Conservation (phyloP, 2,113 vertebrate species). For the Ciconia stormi region DNA sequence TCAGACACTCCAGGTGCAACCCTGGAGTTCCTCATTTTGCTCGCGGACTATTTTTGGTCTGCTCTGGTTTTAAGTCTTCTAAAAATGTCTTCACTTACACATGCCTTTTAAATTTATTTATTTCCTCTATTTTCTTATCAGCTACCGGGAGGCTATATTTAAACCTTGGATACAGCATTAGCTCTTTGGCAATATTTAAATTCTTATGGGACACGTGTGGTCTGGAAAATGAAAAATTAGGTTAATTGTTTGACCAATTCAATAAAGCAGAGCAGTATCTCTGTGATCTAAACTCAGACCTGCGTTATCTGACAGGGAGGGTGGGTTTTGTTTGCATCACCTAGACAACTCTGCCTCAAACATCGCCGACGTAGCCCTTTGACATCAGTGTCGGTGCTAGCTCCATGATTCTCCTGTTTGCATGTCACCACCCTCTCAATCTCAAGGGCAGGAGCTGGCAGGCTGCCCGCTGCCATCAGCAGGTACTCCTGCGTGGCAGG, state of each 20-base stretch:
- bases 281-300: not conserved
- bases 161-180: not conserved
- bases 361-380: accelerated
- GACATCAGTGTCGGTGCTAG: not conserved
- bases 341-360: not conserved
- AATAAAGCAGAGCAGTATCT: not conserved
- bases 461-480: not conserved
- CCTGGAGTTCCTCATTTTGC: not conserved
- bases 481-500: not conserved
- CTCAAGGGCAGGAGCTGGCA: not conserved
- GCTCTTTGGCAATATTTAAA: not conserved
- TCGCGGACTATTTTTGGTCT: not conserved
- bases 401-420: not conserved
- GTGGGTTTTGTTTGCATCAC: not conserved
- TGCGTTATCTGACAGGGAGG: not conserved
- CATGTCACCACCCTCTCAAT: not conserved
- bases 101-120: not conserved
- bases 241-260: not conserved
- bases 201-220: accelerated
- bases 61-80: not conserved
- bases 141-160: not conserved
- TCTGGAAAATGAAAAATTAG: not conserved
- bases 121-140: not conserved
- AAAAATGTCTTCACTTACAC: not conserved
- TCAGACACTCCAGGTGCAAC: not conserved